Evolutionary conservation across 2,888 invertebrate genomes (phyloP).

Genomic region (Thecocarcelia acutangulata): DNA sequence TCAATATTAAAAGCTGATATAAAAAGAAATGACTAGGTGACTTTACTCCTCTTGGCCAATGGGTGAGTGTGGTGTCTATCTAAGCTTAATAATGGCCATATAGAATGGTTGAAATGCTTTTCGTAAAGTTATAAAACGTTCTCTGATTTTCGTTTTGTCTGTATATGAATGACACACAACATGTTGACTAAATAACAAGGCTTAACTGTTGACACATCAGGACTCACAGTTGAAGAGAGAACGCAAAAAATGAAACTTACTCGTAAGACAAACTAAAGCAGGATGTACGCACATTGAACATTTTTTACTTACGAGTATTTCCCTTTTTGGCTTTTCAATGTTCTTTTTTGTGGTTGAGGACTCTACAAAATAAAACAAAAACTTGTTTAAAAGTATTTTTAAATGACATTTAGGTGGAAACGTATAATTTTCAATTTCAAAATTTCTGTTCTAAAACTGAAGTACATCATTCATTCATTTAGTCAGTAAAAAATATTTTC

Average conservation of each 20-base stretch:
- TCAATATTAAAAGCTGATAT: neutral
- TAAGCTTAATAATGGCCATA: slow-evolving; percentile 27
- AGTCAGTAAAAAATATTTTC: too few relatives aligned
- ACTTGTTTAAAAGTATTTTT: too few relatives aligned
- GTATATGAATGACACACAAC: slow-evolving; percentile 49
- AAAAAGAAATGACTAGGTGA: slow-evolving; percentile 45
- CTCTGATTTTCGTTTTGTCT: slow-evolving; percentile 29
- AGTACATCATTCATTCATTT: too few relatives aligned
- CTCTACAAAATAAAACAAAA: too few relatives aligned
- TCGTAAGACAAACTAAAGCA: slow-evolving; percentile 7
- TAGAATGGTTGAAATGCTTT: neutral
- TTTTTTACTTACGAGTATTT: too few relatives aligned
- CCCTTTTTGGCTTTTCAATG: too few relatives aligned
- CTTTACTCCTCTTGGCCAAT: slow-evolving; percentile 22
- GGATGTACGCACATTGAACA: neutral
- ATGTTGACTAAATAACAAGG: slow-evolving; percentile 55
- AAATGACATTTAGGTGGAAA: too few relatives aligned
- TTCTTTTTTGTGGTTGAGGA: too few relatives aligned
- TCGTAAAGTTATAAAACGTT: slow-evolving; percentile 37
- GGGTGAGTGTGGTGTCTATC: slow-evolving; percentile 20
- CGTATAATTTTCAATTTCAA: too few relatives aligned
- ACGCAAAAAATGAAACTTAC: slow-evolving; percentile 1
- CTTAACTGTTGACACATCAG: slow-evolving; percentile 60
- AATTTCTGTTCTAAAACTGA: too few relatives aligned
- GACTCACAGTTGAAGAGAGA: slow-evolving; percentile 28